Percentiles rank a stretch among this genome's conserved stretches.
These are phyloP conservation scores for Tipula helvola DNA, from an alignment of 2,888 invertebrate genomes.

Conservation along the genomic window DNA sequence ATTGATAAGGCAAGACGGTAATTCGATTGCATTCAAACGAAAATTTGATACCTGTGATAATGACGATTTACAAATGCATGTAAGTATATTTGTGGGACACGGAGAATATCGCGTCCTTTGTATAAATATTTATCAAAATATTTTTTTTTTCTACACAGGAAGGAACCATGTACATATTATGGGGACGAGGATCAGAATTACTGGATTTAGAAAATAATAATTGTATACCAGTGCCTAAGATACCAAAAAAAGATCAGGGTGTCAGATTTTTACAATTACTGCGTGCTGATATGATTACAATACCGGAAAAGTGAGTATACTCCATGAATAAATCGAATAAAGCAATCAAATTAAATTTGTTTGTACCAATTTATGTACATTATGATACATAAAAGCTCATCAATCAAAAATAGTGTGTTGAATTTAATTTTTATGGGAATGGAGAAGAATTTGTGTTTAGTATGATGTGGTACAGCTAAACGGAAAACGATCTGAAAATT, in stretches of 20 bases:
- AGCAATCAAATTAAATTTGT: not conserved
- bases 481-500: not conserved
- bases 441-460: not conserved
- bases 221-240: slow-evolving; percentile 28
- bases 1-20: slow-evolving; percentile 40
- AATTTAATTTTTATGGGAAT: not conserved
- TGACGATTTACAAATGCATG: slow-evolving; percentile 39
- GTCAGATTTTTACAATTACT: slow-evolving; percentile 65
- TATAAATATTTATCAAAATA: not conserved
- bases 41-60: slow-evolving; percentile 77
- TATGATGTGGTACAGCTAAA: not conserved
- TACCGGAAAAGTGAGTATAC: slow-evolving; percentile 28
- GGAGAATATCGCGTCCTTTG: not conserved
- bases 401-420: not conserved
- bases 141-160: slow-evolving; percentile 42
- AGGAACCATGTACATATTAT: slow-evolving; percentile 79
- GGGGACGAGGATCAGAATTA: slow-evolving; percentile 68
- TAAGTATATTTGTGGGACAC: slow-evolving; percentile 21
- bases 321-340: not conserved
- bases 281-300: slow-evolving; percentile 33
- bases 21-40: slow-evolving; percentile 61
- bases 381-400: not conserved
- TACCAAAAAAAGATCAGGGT: slow-evolving; percentile 45
- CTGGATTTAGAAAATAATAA: slow-evolving; percentile 37
- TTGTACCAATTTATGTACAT: not conserved